Conservation (phyloP, 1,140 invertebrate genomes). For the Caligus rogercresseyi region DNA sequence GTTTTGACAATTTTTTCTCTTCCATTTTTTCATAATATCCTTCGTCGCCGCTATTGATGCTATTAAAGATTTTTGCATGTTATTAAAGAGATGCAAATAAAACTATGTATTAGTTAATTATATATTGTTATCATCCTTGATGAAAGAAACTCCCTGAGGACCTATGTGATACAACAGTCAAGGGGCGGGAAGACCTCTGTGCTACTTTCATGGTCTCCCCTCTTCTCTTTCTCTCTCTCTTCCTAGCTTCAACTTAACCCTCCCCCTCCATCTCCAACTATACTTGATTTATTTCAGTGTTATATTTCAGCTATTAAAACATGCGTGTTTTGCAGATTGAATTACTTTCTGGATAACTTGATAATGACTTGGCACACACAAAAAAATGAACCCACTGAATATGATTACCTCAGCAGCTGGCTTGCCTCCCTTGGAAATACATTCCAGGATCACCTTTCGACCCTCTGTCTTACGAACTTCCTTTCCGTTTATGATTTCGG, state of each 20-base stretch:
- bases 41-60: no score
- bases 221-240: no score
- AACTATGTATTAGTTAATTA: no score
- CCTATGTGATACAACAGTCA: no score
- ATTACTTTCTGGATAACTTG: background rate
- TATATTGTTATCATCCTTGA: no score
- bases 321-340: background rate
- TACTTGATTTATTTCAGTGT: background rate
- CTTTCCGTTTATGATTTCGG: slow-evolving; percentile 13
- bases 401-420: slow-evolving; percentile 14
- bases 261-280: background rate
- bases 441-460: slow-evolving; percentile 8
- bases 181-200: no score
- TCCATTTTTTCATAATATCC: no score
- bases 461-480: slow-evolving; percentile 8
- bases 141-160: no score
- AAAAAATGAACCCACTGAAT: background rate
- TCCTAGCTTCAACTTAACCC: background rate
- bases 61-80: no score
- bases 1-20: no score
- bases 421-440: slow-evolving; percentile 16
- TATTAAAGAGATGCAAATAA: no score
- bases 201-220: no score
- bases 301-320: background rate
- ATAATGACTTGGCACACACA: background rate